These are phyloP conservation scores for Clusia tigrina DNA, from an alignment of 2,888 invertebrate genomes.

Conservation along the genomic window DNA sequence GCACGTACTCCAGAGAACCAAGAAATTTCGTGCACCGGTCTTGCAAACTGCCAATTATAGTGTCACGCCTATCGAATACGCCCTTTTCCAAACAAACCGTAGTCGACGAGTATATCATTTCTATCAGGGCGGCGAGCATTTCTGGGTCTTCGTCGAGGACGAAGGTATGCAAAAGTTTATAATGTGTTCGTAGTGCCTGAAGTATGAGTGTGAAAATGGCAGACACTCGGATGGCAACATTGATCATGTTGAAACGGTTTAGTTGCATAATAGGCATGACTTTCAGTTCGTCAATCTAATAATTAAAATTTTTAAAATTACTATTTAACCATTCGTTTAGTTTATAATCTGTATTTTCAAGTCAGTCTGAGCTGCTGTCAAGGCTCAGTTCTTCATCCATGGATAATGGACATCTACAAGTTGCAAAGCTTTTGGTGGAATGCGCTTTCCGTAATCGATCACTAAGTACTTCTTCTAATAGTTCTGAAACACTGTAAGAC, in stretches of 20 bases:
- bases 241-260: conserved; percentile 48
- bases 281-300: conserved; percentile 49
- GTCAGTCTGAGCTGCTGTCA: too few species aligned
- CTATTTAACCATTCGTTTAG: too few species aligned
- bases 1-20: conserved; percentile 51
- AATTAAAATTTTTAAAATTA: too few species aligned
- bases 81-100: conserved; percentile 54
- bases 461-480: too few species aligned
- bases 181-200: conserved; percentile 66
- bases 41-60: conserved; percentile 48
- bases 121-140: conserved; percentile 65
- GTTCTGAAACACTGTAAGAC: too few species aligned
- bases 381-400: too few species aligned
- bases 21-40: conserved; percentile 48
- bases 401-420: too few species aligned
- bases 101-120: conserved; percentile 48
- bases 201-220: conserved; percentile 65
- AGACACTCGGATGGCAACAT: conserved; percentile 52
- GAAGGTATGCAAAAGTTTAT: conserved; percentile 67
- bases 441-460: too few species aligned
- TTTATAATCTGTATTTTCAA: too few species aligned
- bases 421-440: too few species aligned
- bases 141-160: conserved; percentile 66
- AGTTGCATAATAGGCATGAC: conserved; percentile 37
- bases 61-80: conserved; percentile 54